These are phyloP conservation scores for Drosophila obscura DNA, from an alignment of 1,140 invertebrate genomes.

Conservation along the genomic window DNA sequence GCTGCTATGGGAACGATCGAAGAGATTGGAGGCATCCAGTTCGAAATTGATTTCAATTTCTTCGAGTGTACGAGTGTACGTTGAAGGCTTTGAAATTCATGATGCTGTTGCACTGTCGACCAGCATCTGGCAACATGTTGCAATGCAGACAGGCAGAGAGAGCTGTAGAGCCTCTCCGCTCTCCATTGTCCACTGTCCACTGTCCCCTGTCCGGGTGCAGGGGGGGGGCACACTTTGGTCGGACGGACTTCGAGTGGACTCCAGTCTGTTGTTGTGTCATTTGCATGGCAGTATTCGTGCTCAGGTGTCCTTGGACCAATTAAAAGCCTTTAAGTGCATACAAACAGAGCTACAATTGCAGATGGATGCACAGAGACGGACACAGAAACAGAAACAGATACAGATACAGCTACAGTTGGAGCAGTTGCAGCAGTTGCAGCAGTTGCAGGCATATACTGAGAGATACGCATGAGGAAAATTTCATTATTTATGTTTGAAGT, in stretches of 20 bases:
- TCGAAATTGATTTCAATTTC: too few relatives aligned
- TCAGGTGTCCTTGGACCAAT: conserved; percentile 76
- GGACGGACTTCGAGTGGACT: conserved; percentile 28
- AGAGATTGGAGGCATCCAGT: too few relatives aligned
- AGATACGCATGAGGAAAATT: conserved; percentile 42
- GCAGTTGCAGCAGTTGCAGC: neutral
- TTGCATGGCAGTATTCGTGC: conserved; percentile 41
- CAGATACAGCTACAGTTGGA: conserved; percentile 2
- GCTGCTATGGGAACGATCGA: too few relatives aligned
- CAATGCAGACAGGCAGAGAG: conserved; percentile 12
- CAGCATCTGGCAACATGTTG: conserved; percentile 32
- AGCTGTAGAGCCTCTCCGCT: neutral
- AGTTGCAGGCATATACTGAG: neutral
- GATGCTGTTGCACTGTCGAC: conserved; percentile 1
- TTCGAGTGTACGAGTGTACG: neutral
- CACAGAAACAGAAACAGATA: neutral
- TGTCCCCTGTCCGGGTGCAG: neutral
- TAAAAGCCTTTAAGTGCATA: conserved; percentile 61
- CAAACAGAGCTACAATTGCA: neutral
- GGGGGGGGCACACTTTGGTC: conserved; percentile 6
- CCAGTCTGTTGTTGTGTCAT: conserved; percentile 41
- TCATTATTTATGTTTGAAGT: conserved; percentile 74
- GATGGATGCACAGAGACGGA: neutral
- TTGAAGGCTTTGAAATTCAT: conserved; percentile 29
- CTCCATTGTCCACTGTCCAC: too few relatives aligned